These are phyloP conservation scores for Rhea pennata DNA, from an alignment of 2,113 vertebrate genomes.

Conservation along the genomic window DNA sequence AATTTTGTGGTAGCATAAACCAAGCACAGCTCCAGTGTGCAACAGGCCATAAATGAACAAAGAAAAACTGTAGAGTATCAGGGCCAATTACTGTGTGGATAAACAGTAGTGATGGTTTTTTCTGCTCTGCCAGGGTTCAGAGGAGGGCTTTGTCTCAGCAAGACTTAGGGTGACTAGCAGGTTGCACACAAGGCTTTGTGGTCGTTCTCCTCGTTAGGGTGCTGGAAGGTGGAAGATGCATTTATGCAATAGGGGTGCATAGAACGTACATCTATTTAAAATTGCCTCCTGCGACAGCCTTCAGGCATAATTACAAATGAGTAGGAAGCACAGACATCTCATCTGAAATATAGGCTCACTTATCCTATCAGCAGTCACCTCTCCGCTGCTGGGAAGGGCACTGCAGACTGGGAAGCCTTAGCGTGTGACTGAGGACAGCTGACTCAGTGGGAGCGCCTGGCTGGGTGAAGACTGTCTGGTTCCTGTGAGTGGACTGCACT, in stretches of 20 bases:
- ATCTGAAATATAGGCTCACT: neutral
- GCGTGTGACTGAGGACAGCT: neutral
- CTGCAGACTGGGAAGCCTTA: neutral
- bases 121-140: neutral
- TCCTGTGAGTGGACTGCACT: fast-evolving
- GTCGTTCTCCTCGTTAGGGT: neutral
- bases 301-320: too few species aligned
- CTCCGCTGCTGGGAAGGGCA: neutral
- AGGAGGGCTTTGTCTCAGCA: neutral
- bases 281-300: neutral
- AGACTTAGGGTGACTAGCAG: neutral
- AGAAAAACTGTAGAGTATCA: neutral
- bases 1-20: neutral
- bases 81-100: neutral
- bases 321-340: neutral
- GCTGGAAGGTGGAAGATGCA: neutral
- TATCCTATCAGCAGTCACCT: neutral
- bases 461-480: neutral
- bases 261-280: neutral
- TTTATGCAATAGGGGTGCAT: neutral
- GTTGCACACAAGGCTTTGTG: neutral
- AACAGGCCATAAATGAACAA: neutral
- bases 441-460: neutral
- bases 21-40: neutral
- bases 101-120: neutral